phyloP scores from a whole-genome alignment of 2,888 invertebrate species.

The Melieria picta region DNA sequence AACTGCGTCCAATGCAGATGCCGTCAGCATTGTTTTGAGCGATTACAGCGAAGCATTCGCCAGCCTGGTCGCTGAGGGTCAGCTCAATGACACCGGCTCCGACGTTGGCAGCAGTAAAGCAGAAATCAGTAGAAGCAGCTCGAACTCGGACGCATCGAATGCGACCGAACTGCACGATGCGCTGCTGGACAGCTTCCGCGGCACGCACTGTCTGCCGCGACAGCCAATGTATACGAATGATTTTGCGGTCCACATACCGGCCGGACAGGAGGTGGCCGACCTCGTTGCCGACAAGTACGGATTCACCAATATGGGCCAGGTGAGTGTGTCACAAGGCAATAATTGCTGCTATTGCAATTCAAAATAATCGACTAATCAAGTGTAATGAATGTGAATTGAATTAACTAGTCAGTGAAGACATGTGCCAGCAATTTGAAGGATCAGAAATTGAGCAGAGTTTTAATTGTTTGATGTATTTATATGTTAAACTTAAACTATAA shows the following conservation, averaged over 20 bases:
- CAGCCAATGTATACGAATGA: conserved; percentile 77
- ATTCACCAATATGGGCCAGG: conserved; percentile 89
- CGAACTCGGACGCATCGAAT: neutral
- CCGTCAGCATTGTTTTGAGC: conserved; percentile 52
- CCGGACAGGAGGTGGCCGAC: conserved; percentile 76
- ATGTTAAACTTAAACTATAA: too few relatives aligned
- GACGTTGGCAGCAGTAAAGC: conserved; percentile 27
- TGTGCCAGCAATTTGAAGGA: too few relatives aligned
- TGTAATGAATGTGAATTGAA: too few relatives aligned
- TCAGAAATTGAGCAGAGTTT: too few relatives aligned
- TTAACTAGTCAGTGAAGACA: too few relatives aligned
- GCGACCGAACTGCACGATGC: conserved; percentile 34
- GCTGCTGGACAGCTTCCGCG: conserved; percentile 49
- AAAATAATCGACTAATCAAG: neutral
- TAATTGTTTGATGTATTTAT: too few relatives aligned
- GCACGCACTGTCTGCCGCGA: conserved; percentile 55
- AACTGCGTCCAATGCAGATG: conserved; percentile 35
- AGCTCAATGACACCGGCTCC: conserved; percentile 17
- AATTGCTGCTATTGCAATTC: neutral
- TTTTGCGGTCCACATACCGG: conserved; percentile 87
- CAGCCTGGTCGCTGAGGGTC: conserved; percentile 39
- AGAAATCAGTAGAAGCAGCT: neutral
- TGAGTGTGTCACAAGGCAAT: conserved; percentile 66
- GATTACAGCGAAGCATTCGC: conserved; percentile 53
- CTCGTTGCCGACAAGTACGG: conserved; percentile 85